Conservation (phyloP, 2,113 vertebrate species). For the Toxostoma redivivum region DNA sequence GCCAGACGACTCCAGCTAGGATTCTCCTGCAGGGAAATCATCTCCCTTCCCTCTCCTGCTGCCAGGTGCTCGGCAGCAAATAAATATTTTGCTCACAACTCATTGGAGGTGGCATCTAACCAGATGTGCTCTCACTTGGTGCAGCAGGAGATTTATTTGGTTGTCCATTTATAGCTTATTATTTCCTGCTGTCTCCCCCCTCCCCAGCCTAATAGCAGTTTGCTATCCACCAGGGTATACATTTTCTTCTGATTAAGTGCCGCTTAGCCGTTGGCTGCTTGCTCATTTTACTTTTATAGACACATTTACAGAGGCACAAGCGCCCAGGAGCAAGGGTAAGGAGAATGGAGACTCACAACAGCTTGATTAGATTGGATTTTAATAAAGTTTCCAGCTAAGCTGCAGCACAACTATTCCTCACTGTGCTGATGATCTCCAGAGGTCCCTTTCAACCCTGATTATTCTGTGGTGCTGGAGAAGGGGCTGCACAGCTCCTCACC, state of each 20-base stretch:
- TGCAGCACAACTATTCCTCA: neutral
- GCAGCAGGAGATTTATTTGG: conserved; percentile 46
- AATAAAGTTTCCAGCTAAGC: conserved; percentile 69
- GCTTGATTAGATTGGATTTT: conserved; percentile 65
- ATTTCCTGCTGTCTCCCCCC: neutral
- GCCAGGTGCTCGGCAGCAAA: neutral
- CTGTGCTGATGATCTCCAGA: neutral
- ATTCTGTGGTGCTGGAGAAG: neutral
- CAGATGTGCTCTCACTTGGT: conserved; percentile 56
- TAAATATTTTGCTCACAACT: conserved; percentile 62
- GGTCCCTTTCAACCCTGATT: neutral
- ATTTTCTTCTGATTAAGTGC: conserved; percentile 70
- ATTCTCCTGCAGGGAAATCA: neutral
- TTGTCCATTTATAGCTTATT: conserved; percentile 30
- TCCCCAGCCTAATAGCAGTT: conserved; percentile 38
- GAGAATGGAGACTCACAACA: conserved; percentile 29
- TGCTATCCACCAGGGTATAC: conserved; percentile 62
- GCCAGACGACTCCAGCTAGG: neutral
- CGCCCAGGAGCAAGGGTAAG: conserved; percentile 63
- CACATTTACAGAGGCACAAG: conserved; percentile 59
- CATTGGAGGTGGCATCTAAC: conserved; percentile 49
- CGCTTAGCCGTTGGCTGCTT: conserved; percentile 68
- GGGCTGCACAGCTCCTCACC: neutral
- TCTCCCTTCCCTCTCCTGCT: neutral
- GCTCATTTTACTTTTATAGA: conserved; percentile 66